Conservation (phyloP, 2,888 invertebrate species). For the Cylindroiulus punctatus region DNA sequence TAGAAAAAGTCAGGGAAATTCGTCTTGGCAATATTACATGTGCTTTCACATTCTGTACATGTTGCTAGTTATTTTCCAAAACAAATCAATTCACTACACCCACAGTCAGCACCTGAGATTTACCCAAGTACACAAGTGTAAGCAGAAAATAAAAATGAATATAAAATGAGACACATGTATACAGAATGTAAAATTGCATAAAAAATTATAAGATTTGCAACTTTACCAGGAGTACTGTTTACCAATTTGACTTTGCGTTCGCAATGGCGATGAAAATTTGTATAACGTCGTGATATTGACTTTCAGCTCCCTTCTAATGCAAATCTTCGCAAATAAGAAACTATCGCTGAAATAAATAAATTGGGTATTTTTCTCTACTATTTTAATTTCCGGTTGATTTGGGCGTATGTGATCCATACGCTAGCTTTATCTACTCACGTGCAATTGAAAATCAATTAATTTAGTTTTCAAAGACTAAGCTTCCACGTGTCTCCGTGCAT, state of each 20-base stretch:
- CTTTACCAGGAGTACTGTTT: neutral
- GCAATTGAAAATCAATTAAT: slow-evolving; percentile 8
- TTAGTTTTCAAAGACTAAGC: neutral
- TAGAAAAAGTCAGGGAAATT: no score
- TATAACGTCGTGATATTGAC: neutral
- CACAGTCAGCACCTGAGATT: no score
- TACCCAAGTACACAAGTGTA: no score
- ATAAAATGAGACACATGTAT: no score
- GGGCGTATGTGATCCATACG: neutral
- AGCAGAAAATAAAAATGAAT: no score
- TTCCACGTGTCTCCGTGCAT: neutral
- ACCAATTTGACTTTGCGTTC: neutral
- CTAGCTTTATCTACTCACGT: neutral
- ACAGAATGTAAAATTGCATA: neutral
- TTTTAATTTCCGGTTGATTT: slow-evolving; percentile 16
- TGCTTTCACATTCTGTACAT: no score
- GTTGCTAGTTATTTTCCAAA: no score
- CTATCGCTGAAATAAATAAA: neutral
- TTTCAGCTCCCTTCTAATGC: neutral
- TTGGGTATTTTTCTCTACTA: neutral
- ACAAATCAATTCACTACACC: no score
- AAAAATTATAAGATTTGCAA: neutral
- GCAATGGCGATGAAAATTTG: neutral
- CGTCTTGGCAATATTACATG: no score
- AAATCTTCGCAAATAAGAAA: neutral